Base-by-base conservation (phyloP, 1,140 invertebrate species). In the Leptoteleia sp. region DNA sequence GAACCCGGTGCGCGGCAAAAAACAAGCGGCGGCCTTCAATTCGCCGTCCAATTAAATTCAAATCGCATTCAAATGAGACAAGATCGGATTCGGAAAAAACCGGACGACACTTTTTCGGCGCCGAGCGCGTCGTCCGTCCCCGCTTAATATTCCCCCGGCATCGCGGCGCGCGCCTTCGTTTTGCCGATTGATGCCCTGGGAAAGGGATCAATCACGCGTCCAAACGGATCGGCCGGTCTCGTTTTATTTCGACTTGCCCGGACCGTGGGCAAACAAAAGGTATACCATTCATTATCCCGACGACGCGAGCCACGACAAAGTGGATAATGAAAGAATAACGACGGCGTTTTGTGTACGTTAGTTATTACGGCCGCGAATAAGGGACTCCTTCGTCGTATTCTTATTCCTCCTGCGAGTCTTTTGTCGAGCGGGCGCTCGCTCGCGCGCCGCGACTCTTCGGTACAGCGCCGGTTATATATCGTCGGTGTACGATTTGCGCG, bases 11-110 rank as follows among this genome's bases (percentile, higher is more conserved):
- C 11, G 12, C 31, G 17, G 16, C 4, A 25, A 16, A 67, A 75
- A 59, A 65, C 43, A 47, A 47, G 33, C 37, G 54, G 40, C 73
- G 33, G 33, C 19, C 40, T 47, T 62, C 72, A 50, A 62, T 68
- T 76, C 48, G 42, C 25, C 55, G 55, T 68, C 48, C 73, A 76
- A 76, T 76, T 64, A 76, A 76, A 76, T 76, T 68, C 55, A 68
- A 70, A 68, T 64, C 13, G 25, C 48, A 64, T 75, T 75, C 62
- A 76, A 76, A 76, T 76, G 55, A 62, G 29, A 48, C 62, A 33
- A 6, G 16, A 6, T 12, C 19, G 31, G 35, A n/a, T n/a, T 35
- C n/a, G 50, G 54, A n/a, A 73, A 73, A 40, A 43, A 62, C 62
- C 29, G 70, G 50, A 55, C 47, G 55, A 45, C 33, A 38, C 55